These are phyloP conservation scores for Noturus placidus DNA, from an alignment of 2,113 vertebrate genomes.

Conservation along the genomic window DNA sequence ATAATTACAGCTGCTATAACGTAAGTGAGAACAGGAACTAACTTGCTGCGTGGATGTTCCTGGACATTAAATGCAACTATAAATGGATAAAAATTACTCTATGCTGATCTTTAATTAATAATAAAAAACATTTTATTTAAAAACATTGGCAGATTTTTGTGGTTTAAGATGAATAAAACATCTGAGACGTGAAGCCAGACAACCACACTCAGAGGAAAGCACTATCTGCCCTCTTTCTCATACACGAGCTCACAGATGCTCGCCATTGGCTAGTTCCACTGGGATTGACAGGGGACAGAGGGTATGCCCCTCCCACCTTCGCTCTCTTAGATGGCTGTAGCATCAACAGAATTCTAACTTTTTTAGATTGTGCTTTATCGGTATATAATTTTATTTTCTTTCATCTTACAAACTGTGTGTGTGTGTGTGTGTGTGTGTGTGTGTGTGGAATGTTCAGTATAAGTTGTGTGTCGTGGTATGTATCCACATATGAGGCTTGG, in stretches of 20 bases:
- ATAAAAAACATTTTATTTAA: too few relatives aligned
- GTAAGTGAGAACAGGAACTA: not conserved
- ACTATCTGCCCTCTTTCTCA: not conserved
- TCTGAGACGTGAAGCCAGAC: not conserved
- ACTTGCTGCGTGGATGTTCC: not conserved
- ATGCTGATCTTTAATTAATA: too few relatives aligned
- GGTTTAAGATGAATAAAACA: too few relatives aligned
- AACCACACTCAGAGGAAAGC: not conserved
- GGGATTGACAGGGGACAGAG: not conserved
- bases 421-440: conserved; percentile 33
- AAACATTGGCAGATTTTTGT: too few relatives aligned
- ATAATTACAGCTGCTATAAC: not conserved
- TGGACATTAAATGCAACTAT: not conserved
- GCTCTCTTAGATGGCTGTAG: not conserved
- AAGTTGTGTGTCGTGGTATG: conserved; percentile 60
- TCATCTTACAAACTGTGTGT: not conserved
- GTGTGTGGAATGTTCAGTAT: conserved; percentile 1
- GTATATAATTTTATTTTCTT: not conserved
- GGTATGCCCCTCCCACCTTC: not conserved
- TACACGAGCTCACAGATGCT: not conserved
- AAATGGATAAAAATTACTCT: not conserved
- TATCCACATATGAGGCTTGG: conserved; percentile 71
- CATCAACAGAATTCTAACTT: not conserved
- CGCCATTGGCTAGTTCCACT: not conserved
- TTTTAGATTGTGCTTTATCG: not conserved